These are phyloP conservation scores for Cichladusa arquata DNA, from an alignment of 2,113 vertebrate genomes.

Conservation along the genomic window DNA sequence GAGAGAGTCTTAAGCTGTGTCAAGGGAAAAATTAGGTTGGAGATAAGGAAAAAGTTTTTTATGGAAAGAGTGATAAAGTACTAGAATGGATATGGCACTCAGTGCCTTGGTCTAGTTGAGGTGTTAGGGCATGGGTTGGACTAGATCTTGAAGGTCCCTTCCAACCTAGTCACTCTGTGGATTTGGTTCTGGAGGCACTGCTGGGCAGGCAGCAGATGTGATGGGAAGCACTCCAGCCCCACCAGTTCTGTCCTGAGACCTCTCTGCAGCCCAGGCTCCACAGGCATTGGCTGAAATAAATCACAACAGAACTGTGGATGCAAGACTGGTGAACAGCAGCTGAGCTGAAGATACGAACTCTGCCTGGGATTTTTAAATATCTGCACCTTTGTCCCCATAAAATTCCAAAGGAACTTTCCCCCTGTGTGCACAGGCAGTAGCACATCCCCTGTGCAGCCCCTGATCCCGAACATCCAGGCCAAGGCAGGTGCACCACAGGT, in stretches of 20 bases:
- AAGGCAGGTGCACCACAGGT: background rate
- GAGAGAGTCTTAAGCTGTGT: too few relatives aligned
- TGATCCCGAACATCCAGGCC: background rate
- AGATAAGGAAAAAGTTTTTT: too few relatives aligned
- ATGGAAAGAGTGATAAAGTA: too few relatives aligned
- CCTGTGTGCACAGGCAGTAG: background rate
- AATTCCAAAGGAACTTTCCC: background rate
- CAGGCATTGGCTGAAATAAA: background rate
- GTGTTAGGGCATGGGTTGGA: too few relatives aligned
- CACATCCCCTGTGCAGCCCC: accelerated
- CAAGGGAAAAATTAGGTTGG: too few relatives aligned
- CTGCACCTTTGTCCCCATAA: background rate
- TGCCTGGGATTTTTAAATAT: background rate
- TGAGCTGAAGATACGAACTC: accelerated
- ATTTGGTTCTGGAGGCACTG: background rate
- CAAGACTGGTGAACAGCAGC: background rate
- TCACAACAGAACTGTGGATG: background rate
- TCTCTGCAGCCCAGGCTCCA: background rate
- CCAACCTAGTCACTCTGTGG: too few relatives aligned
- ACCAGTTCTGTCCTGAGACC: background rate
- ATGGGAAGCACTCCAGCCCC: background rate
- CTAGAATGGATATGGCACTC: too few relatives aligned
- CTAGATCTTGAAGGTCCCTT: too few relatives aligned
- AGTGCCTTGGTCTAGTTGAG: too few relatives aligned
- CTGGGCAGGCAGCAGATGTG: background rate